These are phyloP conservation scores for Pentamera pediparva DNA, from an alignment of 53 echinoderm and acorn worm genomes.

Conservation along the genomic window DNA sequence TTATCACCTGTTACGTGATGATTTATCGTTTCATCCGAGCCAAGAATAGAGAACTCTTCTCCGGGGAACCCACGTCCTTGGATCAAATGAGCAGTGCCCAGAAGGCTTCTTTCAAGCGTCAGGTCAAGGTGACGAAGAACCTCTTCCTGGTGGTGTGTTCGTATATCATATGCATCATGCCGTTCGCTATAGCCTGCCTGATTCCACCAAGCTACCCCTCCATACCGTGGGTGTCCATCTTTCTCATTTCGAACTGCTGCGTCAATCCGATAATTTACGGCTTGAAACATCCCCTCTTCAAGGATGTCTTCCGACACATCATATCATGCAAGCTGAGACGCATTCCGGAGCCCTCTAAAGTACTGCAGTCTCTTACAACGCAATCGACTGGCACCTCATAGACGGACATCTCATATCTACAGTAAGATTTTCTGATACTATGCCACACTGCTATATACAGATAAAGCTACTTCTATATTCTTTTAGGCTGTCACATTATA, in stretches of 20 bases:
- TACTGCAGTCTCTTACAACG: conserved; percentile 14
- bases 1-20: conserved; percentile 46
- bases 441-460: no score
- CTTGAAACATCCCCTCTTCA: conserved; percentile 69
- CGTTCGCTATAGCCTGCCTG: conserved; percentile 20
- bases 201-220: neutral
- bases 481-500: no score
- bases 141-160: conserved; percentile 22
- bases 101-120: neutral
- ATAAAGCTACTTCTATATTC: no score
- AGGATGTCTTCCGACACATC: conserved; percentile 51
- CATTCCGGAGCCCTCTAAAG: conserved; percentile 47
- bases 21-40: conserved; percentile 17
- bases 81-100: neutral
- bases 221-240: conserved; percentile 20
- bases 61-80: neutral
- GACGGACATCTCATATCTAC: no score
- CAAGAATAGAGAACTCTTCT: neutral
- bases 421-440: no score
- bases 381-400: neutral
- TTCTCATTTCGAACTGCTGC: conserved; percentile 22
- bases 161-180: conserved; percentile 19
- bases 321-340: conserved; percentile 22
- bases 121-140: conserved; percentile 24
- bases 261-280: conserved; percentile 57